A percentile compares a stretch with the other conserved stretches of the same genome.
These are phyloP conservation scores for Bubo bubo DNA, from an alignment of 2,113 vertebrate species.

Conservation along the genomic window DNA sequence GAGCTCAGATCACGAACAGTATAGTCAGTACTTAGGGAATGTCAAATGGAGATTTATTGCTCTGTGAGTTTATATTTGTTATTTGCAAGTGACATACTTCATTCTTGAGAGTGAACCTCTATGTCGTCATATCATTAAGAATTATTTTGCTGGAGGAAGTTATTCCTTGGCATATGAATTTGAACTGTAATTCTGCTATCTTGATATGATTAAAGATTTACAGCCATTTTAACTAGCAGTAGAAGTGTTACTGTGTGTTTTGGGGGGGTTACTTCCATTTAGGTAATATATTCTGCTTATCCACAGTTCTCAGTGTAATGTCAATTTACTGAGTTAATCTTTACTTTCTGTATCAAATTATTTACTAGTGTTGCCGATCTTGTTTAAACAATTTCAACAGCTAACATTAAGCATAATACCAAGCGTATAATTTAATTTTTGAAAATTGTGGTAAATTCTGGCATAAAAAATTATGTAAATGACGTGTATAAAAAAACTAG, in stretches of 20 bases:
- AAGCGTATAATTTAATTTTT: background rate
- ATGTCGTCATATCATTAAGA: background rate
- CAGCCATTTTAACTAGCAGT: background rate
- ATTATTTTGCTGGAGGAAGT: background rate
- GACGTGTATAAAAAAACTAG: accelerated
- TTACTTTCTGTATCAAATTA: background rate
- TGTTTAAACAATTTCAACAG: background rate
- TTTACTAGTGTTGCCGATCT: background rate
- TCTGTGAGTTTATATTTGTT: background rate
- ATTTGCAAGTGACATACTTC: background rate
- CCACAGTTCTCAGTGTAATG: background rate
- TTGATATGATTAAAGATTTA: background rate
- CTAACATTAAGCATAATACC: background rate
- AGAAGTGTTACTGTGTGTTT: background rate
- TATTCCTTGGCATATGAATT: background rate
- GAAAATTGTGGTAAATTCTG: background rate
- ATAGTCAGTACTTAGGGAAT: background rate
- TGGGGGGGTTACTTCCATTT: background rate
- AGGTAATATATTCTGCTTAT: background rate
- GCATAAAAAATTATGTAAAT: background rate
- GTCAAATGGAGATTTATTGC: background rate
- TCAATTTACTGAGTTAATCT: background rate
- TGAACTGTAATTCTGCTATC: background rate
- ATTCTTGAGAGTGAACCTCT: background rate
- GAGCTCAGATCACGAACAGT: background rate